phyloP scores from a whole-genome alignment of 2,888 invertebrate genomes.

The Osmoderma eremita region DNA sequence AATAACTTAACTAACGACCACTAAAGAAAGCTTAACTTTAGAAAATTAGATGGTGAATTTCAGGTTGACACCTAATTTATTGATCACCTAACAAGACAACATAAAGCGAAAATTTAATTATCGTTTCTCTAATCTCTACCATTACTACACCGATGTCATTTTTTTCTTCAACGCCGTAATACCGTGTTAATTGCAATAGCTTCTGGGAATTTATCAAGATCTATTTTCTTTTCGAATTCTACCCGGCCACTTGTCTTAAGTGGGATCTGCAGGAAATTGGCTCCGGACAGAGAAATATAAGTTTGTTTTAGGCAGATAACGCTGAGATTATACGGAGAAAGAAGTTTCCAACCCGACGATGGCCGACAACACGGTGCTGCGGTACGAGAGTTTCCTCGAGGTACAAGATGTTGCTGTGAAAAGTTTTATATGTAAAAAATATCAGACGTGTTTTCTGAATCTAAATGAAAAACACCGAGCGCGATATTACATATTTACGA shows the following conservation, averaged over 20 bases:
- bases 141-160: conserved; percentile 18
- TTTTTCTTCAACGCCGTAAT: conserved; percentile 35
- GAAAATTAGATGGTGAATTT: not conserved
- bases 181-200: conserved; percentile 57
- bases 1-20: not conserved
- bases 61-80: not conserved
- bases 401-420: conserved; percentile 55
- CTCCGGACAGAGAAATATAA: conserved; percentile 58
- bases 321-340: conserved; percentile 54
- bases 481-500: conserved; percentile 37
- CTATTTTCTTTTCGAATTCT: conserved; percentile 56
- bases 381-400: conserved; percentile 41
- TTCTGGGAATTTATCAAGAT: conserved; percentile 56
- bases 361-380: not conserved
- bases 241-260: conserved; percentile 55
- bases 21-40: not conserved
- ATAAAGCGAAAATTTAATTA: conserved; percentile 12
- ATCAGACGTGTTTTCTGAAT: conserved; percentile 50
- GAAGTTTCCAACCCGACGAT: conserved; percentile 53
- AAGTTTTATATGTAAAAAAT: conserved; percentile 56
- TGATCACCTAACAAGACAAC: not conserved
- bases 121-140: conserved; percentile 14
- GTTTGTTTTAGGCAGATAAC: conserved; percentile 57
- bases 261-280: conserved; percentile 57
- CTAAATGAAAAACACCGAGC: conserved; percentile 44